phyloP scores from a whole-genome alignment of 2,888 invertebrate genomes.

The Druceiella hillmani region DNA sequence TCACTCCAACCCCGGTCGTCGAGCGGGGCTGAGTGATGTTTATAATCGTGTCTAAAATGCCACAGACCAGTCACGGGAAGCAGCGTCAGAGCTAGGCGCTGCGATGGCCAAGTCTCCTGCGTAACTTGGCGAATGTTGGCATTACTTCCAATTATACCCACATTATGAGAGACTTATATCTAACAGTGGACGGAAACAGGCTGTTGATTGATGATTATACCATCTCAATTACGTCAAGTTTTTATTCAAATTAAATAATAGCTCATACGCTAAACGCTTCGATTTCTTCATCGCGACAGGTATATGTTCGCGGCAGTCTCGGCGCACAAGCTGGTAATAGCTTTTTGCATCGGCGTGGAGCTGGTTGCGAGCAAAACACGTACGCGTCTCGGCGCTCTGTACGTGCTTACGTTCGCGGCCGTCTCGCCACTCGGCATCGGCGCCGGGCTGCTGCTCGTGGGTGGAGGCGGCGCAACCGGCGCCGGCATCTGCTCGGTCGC shows the following conservation, averaged over 20 bases:
- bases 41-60: no score
- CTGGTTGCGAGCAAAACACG: conserved; percentile 65
- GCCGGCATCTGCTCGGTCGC: conserved; percentile 62
- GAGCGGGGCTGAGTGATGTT: no score
- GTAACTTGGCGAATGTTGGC: no score
- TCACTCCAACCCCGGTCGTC: no score
- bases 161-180: no score
- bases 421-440: conserved; percentile 78
- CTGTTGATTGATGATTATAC: no score
- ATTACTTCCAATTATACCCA: no score
- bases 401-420: conserved; percentile 71
- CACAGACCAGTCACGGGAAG: no score
- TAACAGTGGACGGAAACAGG: no score
- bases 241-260: conserved; percentile 33
- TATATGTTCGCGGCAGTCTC: conserved; percentile 83
- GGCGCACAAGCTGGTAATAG: conserved; percentile 81
- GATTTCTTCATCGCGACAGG: conserved; percentile 66
- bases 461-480: conserved; percentile 51
- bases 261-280: conserved; percentile 65
- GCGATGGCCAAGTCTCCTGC: no score
- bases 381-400: conserved; percentile 55
- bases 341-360: conserved; percentile 84
- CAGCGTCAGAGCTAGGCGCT: no score
- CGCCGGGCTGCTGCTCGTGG: conserved; percentile 63
- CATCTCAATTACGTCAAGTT: no score